Percentiles rank a stretch among this genome's conserved stretches.
Evolutionary conservation across 2,797 vertebrate species (phyloP).

Genomic region (Macropodus opercularis): DNA sequence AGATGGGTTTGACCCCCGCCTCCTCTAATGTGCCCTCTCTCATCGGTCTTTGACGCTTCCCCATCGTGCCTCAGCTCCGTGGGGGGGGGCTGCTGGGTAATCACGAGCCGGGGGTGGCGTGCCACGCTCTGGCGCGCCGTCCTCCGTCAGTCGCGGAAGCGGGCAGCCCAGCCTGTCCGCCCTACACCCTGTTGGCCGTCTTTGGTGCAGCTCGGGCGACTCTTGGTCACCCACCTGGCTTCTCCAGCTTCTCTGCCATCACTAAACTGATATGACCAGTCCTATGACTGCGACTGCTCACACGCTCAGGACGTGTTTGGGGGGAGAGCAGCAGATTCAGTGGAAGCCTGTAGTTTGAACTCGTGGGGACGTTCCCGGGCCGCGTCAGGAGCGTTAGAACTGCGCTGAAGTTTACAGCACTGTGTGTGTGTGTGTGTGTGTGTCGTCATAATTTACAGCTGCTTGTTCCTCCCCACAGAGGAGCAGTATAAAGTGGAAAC

Average conservation of each 20-base stretch:
- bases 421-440: too few species aligned
- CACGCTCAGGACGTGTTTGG: too few species aligned
- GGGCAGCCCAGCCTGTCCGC: conserved; percentile 37
- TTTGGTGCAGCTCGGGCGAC: conserved; percentile 9
- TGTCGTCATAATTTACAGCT: too few species aligned
- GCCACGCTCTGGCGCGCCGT: conserved; percentile 70
- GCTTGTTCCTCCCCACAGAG: conserved; percentile 68
- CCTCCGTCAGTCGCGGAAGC: conserved; percentile 55
- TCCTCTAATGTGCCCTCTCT: conserved; percentile 48
- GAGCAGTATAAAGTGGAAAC: conserved; percentile 89
- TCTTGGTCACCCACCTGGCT: conserved; percentile 20
- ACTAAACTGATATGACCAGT: too few species aligned
- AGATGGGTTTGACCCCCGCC: neutral
- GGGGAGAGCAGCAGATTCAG: too few species aligned
- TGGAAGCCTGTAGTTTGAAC: too few species aligned
- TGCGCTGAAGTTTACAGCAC: too few species aligned
- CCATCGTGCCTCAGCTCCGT: conserved; percentile 69
- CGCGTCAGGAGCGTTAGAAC: too few species aligned
- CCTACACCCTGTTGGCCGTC: conserved; percentile 6
- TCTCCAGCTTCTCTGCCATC: conserved; percentile 18
- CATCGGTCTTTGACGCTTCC: conserved; percentile 61
- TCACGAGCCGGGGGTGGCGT: conserved; percentile 72
- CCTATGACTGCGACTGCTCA: too few species aligned
- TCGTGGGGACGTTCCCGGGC: too few species aligned
- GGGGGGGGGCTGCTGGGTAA: conserved; percentile 67